phyloP scores from a whole-genome alignment of 2,888 invertebrate species.

The Philhelius pedissequus region DNA sequence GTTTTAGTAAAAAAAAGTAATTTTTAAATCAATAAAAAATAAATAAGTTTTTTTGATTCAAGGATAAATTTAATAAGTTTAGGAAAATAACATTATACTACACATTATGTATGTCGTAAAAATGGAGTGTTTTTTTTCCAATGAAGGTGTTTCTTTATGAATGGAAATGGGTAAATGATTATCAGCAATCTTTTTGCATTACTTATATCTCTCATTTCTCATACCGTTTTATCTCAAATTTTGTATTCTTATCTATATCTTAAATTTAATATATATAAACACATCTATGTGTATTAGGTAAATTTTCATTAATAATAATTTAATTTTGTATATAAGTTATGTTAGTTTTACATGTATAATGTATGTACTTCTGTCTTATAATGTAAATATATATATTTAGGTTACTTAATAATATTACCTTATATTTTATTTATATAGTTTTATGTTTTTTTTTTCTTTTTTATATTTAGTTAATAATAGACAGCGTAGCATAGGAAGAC shows the following conservation, averaged over 20 bases:
- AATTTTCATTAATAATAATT: conserved; percentile 59
- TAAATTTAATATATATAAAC: conserved; percentile 39
- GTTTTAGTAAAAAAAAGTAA: too few species aligned
- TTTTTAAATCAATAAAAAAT: too few species aligned
- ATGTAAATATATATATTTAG: conserved; percentile 65
- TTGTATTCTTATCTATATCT: conserved; percentile 17
- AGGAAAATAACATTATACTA: too few species aligned
- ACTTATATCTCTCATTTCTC: conserved; percentile 18
- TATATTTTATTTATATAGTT: conserved; percentile 60
- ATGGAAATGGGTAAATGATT: conserved; percentile 53
- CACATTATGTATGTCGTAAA: conserved; percentile 1
- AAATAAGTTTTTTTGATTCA: too few species aligned
- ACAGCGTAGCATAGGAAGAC: conserved; percentile 80
- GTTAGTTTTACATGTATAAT: conserved; percentile 66
- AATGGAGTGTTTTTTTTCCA: conserved; percentile 14
- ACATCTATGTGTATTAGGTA: conserved; percentile 51
- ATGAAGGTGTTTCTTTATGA: conserved; percentile 46
- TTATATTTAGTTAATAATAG: conserved; percentile 79
- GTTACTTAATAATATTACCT: conserved; percentile 60
- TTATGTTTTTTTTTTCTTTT: conserved; percentile 71
- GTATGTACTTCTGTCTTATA: conserved; percentile 64
- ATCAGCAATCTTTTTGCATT: conserved; percentile 41
- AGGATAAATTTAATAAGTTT: too few species aligned
- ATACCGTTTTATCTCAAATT: conserved; percentile 10
- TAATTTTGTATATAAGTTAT: conserved; percentile 63